Conservation (phyloP, 2,888 invertebrate genomes). For the Ganaspis brasiliensis region DNA sequence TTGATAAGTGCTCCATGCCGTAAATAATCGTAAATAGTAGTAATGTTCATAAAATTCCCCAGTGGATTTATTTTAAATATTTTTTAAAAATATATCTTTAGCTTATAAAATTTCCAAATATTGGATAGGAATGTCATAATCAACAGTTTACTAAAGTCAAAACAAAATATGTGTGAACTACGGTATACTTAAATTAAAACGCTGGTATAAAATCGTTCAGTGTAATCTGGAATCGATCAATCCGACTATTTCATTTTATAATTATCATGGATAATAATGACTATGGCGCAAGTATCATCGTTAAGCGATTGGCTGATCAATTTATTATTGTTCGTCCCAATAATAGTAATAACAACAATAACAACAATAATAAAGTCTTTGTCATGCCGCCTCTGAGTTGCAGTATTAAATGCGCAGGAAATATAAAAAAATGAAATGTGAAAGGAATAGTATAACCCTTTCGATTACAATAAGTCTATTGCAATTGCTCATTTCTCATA, state of each 20-base stretch:
- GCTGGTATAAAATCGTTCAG: too few relatives aligned
- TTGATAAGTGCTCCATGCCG: neutral
- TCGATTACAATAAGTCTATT: slow-evolving; percentile 23
- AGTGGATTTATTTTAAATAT: too few relatives aligned
- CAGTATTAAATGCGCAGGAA: slow-evolving; percentile 20
- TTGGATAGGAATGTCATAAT: too few relatives aligned
- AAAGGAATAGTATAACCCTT: slow-evolving; percentile 24
- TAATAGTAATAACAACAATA: slow-evolving; percentile 5
- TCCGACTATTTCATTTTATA: neutral
- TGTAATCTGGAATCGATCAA: neutral
- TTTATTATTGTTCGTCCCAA: slow-evolving; percentile 31
- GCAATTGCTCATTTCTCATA: neutral
- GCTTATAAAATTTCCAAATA: too few relatives aligned
- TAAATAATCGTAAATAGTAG: neutral
- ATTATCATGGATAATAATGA: slow-evolving; percentile 7
- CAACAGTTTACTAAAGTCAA: too few relatives aligned
- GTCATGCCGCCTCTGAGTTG: slow-evolving; percentile 1
- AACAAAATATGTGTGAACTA: too few relatives aligned
- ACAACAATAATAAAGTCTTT: slow-evolving; percentile 23
- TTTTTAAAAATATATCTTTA: too few relatives aligned
- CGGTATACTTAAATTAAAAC: too few relatives aligned
- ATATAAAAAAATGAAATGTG: slow-evolving; percentile 29
- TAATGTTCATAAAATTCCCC: slow-evolving; percentile 5
- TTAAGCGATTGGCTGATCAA: slow-evolving; percentile 25
- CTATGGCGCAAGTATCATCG: slow-evolving; percentile 31